Base-by-base conservation (phyloP, 2,113 vertebrate species). In the Eretmochelys imbricata region DNA sequence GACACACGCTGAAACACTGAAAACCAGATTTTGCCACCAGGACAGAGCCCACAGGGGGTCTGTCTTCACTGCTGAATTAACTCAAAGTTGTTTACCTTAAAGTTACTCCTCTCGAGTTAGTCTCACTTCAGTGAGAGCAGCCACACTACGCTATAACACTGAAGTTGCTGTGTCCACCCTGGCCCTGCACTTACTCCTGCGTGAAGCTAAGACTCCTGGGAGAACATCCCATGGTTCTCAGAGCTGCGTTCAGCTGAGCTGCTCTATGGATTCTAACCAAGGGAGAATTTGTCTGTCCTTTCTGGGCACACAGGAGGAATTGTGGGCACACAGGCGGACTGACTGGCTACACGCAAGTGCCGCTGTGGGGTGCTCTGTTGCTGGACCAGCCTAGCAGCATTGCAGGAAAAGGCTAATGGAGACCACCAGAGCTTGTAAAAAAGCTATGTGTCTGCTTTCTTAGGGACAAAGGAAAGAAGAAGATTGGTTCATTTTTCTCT, bases 401-500 rank as follows among this genome's bases (percentile, higher is more conserved):
- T 69, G 65, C 35, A 19, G 17, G 65, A 19, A 38, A 69, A 69
- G 35, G 29, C 14, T 12, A 0, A 1, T 48, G 2, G 0, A 6
- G 53, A 9, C 29, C 87, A 84, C 31, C 1, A 8, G 59, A 76
- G 42, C 46, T 51, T 83, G 29, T 42, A 42, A 42, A 20, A 53
- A 1, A 5, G 22, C 42, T 49, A 20, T 0, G 17, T 51, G 0
- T 24, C 14, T 35, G 5, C 27, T 82, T 50, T 4, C 3, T 1
- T 2, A 38, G 31, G 31, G 57, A 75, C 5, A 50, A 50, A 46
- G n/a, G 35, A 50, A 59, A 91, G 82, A 76, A 79, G 54, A 31
- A 90, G n/a, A 13, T 1, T 6, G 49, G 1, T 0, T 0, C 1
- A 1, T 31, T 17, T 14, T 0, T 0, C 0, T 46, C 78, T 62